These are phyloP conservation scores for Chionoecetes opilio DNA, from an alignment of 1,140 invertebrate genomes.

Conservation along the genomic window DNA sequence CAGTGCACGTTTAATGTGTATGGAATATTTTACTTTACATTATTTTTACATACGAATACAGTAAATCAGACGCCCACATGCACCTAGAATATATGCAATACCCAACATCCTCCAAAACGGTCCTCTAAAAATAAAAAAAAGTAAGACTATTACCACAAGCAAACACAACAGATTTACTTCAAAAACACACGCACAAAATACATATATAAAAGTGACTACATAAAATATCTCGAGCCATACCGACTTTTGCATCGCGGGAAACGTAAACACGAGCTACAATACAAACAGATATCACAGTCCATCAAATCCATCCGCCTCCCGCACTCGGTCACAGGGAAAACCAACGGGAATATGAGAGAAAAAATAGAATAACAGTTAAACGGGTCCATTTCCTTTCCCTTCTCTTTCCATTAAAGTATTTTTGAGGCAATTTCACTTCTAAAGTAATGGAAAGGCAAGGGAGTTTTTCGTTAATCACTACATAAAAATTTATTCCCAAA, in stretches of 20 bases:
- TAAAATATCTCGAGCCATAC: slow-evolving; percentile 35
- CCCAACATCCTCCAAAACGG: neutral
- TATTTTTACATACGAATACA: slow-evolving; percentile 10
- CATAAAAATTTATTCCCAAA: slow-evolving; percentile 59
- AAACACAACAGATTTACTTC: slow-evolving; percentile 13
- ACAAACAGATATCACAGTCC: slow-evolving; percentile 63
- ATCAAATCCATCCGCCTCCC: slow-evolving; percentile 50
- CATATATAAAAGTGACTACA: slow-evolving; percentile 11
- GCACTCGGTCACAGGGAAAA: neutral
- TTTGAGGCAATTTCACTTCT: neutral
- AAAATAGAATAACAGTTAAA: neutral
- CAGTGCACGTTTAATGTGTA: slow-evolving; percentile 28
- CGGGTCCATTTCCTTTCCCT: neutral
- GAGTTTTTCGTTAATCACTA: slow-evolving; percentile 51
- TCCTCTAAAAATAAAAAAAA: neutral
- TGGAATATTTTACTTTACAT: neutral
- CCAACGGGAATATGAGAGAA: slow-evolving; percentile 17
- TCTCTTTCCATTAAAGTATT: neutral
- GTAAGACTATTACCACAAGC: neutral
- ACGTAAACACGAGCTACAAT: slow-evolving; percentile 56
- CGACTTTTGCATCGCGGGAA: slow-evolving; percentile 44
- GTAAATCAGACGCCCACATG: neutral
- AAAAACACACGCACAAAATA: slow-evolving; percentile 29
- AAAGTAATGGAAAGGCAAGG: neutral
- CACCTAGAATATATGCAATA: neutral